A percentile compares a stretch with the other conserved stretches of the same genome.
Evolutionary conservation across 2,113 vertebrate species (phyloP).

Genomic region (Sinocyclocheilus grahami): DNA sequence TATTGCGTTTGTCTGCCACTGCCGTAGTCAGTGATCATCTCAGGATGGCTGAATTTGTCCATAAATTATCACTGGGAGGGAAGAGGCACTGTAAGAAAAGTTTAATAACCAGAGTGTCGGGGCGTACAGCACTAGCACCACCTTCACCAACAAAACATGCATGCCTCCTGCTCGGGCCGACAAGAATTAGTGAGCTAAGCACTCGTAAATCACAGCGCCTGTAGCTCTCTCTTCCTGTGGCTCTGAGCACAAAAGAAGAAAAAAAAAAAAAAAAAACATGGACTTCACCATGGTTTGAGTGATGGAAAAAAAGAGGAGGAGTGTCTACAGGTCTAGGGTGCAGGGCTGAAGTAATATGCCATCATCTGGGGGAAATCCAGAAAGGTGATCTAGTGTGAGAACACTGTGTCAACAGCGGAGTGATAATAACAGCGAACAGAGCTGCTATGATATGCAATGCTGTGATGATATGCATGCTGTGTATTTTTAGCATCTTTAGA

Average conservation of each 20-base stretch:
- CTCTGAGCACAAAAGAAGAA: constrained; percentile 54
- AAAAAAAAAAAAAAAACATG: constrained; percentile 33
- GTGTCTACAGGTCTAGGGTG: neutral
- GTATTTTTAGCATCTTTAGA: constrained; percentile 13
- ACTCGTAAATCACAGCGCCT: constrained; percentile 62
- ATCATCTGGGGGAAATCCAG: constrained; percentile 59
- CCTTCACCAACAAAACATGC: constrained; percentile 57
- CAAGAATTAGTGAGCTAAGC: constrained; percentile 66
- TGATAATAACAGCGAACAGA: constrained; percentile 25
- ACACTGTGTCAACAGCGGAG: constrained; percentile 41
- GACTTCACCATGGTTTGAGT: constrained; percentile 31
- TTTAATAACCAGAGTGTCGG: constrained; percentile 28
- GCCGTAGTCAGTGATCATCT: constrained; percentile 24
- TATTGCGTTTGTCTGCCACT: neutral
- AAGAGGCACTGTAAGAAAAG: constrained; percentile 2
- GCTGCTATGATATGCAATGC: neutral
- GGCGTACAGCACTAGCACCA: constrained; percentile 39
- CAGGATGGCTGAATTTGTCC: constrained; percentile 42
- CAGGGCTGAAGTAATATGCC: constrained; percentile 40
- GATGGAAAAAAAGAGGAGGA: neutral
- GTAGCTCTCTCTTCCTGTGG: constrained; percentile 60
- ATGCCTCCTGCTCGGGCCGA: constrained; percentile 44
- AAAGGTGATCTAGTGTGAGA: constrained; percentile 49
- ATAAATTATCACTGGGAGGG: constrained; percentile 44
- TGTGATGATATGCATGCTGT: no score